Base-by-base conservation (phyloP, 2,113 vertebrate genomes). In the Lepisosteus osseus region DNA sequence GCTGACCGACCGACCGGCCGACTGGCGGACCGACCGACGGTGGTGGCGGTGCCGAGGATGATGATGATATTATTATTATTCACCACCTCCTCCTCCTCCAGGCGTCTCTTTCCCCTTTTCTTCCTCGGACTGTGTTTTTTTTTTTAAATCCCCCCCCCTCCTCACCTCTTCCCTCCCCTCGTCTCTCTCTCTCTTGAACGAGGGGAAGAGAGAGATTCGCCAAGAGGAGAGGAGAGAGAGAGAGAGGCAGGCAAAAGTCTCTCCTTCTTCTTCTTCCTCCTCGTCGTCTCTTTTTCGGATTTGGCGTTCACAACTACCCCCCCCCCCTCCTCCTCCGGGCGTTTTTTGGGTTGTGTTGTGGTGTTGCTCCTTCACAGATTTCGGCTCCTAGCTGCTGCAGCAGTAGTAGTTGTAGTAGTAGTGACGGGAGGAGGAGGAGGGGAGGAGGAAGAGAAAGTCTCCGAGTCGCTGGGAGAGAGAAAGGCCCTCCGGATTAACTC, bases 241-340 rank as follows among this genome's bases (percentile, higher is more conserved):
- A 8, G 47, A 8, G 47, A 8, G 8, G 47, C 15, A 17, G 15
- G 15, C 15, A 61, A 6, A 29, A 90, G 91, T 93, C 90, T 88
- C 84, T 88, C 87, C 85, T 92, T 86, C 17, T 79, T 88, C 87
- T 85, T 91, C 84, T 91, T 91, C 89, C 15, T 17, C 15, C 15
- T 84, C 88, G 87, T 90, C 89, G 87, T 90, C 90, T 92, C 86
- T 87, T 88, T 90, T 90, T 91, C 89, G 89, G 90, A 86, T 86
- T 88, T 87, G 84, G 89, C 87, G 90, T 86, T 90, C 90, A 89
- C 72, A 84, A 77, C 80, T 78, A 77, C 76, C 85, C 86, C 85
- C 86, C 84, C 84, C 83, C 86, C 83, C 81, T 78, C 15, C 15
- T 17, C 15, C 15, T 17, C 15, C 15, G 15, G 15, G 15, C 15